Percentiles rank a stretch among this genome's conserved stretches.
These are phyloP conservation scores for Mionectes macconnelli DNA, from an alignment of 2,113 vertebrate genomes.

Conservation along the genomic window DNA sequence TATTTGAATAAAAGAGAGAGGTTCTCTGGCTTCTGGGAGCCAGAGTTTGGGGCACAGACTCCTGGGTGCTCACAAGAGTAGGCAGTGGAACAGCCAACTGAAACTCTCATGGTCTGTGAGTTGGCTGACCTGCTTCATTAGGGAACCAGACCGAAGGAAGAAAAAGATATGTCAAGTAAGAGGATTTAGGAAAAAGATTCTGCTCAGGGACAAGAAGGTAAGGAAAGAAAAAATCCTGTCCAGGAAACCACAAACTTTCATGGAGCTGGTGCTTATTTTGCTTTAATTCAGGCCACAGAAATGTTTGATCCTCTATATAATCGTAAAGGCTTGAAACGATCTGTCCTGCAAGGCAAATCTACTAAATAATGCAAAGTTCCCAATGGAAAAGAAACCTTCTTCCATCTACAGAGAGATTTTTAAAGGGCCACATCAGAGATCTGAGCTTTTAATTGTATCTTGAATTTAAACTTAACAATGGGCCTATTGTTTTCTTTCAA, in stretches of 20 bases:
- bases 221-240: background rate
- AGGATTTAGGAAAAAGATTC: background rate
- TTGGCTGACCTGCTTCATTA: background rate
- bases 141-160: background rate
- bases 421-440: conserved; percentile 24
- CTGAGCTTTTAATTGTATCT: conserved; percentile 33
- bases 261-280: background rate
- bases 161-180: background rate
- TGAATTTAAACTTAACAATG: background rate
- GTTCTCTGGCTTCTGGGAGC: background rate
- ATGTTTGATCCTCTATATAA: conserved; percentile 43
- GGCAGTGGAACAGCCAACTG: background rate
- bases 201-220: background rate
- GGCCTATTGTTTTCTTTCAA: background rate
- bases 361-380: conserved; percentile 57
- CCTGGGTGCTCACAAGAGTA: background rate
- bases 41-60: background rate
- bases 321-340: background rate
- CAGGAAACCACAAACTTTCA: background rate
- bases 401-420: conserved; percentile 42
- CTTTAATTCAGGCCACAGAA: conserved; percentile 42
- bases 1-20: background rate
- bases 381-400: conserved; percentile 25
- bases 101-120: background rate
- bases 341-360: conserved; percentile 63